Evolutionary conservation across 1,140 invertebrate genomes (phyloP), one percentile per base, ranked within the genome.

Genomic region (Trichogramma pretiosum): DNA sequence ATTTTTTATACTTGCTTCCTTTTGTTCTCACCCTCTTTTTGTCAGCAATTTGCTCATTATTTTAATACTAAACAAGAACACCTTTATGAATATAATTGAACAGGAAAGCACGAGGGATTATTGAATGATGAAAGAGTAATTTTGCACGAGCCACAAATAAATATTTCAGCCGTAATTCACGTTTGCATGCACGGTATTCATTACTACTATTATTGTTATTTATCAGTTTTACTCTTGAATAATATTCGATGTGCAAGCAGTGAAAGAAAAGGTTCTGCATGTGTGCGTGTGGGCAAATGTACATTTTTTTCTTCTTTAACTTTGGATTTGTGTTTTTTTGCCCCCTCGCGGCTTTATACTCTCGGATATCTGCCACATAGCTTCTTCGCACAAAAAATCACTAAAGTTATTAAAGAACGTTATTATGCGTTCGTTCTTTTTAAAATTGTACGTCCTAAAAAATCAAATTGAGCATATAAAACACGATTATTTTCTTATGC

Each of bases 321-420:
- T 69, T 47, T 70, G 63, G 4, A 61, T 32, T 40, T 68, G 67
- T 10, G 66, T 53, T 56, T 78, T 79, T 47, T 76, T 78, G 34
- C 78, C 78, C 34, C 83, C 87, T 46, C 92, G 76, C 5, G 95
- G 94, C 76, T 96, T 97, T 50, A 98, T 94, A 46, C 79, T 83
- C 68, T 98, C 90, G 1, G 93, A 98, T 56, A 96, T 87, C 67
- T 94, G 89, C 94, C 94, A 98, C 82, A 98, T 90, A 34, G 89
- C 85, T 65, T 98, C 94, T 74, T 98, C 95, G 67, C 83, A 87
- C 52, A 96, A 77, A 64, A 86, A 90, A 67, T 97, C 86, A 61
- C 95, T 89, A 73, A 98, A 98, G 72, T 94, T 91, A 68, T 93
- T 91, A 75, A 99, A 95, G 74, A 96, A 94, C 45, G 83, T 78